Evolutionary conservation across 2,797 vertebrate genomes (phyloP).

Genomic region (Chromis chromis): DNA sequence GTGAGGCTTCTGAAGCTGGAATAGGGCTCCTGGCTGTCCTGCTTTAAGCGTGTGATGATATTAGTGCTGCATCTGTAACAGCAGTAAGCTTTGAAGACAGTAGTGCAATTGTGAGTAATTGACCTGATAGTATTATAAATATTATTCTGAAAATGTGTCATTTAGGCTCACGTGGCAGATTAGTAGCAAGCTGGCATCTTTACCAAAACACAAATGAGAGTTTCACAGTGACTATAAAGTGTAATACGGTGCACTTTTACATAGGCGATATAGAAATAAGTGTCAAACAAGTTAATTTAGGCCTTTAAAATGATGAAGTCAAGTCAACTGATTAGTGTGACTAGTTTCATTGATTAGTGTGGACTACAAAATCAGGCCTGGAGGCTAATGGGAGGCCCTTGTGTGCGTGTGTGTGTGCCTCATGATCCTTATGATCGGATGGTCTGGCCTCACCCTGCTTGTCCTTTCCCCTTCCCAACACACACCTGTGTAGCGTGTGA

Average conservation of each 20-base stretch:
- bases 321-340: slow-evolving; percentile 71
- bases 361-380: slow-evolving; percentile 56
- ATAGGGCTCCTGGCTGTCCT: slow-evolving; percentile 6
- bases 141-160: not conserved
- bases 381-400: slow-evolving; percentile 66
- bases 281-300: slow-evolving; percentile 36
- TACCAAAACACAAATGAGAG: not conserved
- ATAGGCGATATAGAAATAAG: not conserved
- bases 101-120: not conserved
- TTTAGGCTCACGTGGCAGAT: not conserved
- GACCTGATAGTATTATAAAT: not conserved
- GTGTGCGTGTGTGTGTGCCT: slow-evolving; percentile 41
- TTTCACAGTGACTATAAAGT: not conserved
- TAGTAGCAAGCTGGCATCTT: not conserved
- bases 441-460: slow-evolving; percentile 59
- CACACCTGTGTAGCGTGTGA: slow-evolving; percentile 59
- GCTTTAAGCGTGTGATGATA: slow-evolving; percentile 28
- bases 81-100: slow-evolving; percentile 14
- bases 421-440: slow-evolving; percentile 72
- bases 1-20: slow-evolving; percentile 20
- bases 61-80: slow-evolving; percentile 33
- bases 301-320: slow-evolving; percentile 38
- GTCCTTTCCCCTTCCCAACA: slow-evolving; percentile 48
- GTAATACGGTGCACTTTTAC: too few relatives aligned
- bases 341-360: slow-evolving; percentile 67